These are phyloP conservation scores for Amiota mariae DNA, from an alignment of 2,888 invertebrate species.

Conservation along the genomic window DNA sequence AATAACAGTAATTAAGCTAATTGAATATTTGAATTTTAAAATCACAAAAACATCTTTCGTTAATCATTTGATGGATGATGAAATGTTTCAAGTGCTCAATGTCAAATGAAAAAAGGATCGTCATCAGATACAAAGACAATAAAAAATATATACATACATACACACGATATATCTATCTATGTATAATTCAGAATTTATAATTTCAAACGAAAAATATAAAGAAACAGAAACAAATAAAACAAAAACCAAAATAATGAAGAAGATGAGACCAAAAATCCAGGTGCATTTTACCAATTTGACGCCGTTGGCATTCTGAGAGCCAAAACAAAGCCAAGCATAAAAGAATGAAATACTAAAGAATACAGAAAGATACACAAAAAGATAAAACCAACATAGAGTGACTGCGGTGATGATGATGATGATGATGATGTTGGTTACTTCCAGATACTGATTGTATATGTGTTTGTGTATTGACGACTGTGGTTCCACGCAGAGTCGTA, in stretches of 20 bases:
- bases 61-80: constrained; percentile 68
- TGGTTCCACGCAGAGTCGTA: constrained; percentile 28
- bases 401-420: constrained; percentile 48
- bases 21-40: constrained; percentile 62
- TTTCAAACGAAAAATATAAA: constrained; percentile 30
- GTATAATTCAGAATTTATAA: constrained; percentile 28
- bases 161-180: constrained; percentile 26
- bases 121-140: constrained; percentile 49
- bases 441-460: background rate
- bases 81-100: constrained; percentile 49
- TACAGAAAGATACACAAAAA: constrained; percentile 61
- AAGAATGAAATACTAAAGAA: constrained; percentile 23
- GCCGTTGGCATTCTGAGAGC: constrained; percentile 58
- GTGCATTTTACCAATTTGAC: constrained; percentile 67
- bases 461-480: constrained; percentile 20
- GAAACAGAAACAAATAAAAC: constrained; percentile 48
- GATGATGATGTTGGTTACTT: constrained; percentile 56
- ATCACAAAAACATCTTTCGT: constrained; percentile 63
- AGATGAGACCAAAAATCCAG: constrained; percentile 57
- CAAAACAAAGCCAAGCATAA: constrained; percentile 55
- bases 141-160: background rate
- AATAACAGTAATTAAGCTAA: constrained; percentile 62
- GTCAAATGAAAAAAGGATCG: constrained; percentile 56
- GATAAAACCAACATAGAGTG: constrained; percentile 50
- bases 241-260: constrained; percentile 25